Evolutionary conservation across 2,888 invertebrate species (phyloP).

Genomic region (Rotaria sp.): DNA sequence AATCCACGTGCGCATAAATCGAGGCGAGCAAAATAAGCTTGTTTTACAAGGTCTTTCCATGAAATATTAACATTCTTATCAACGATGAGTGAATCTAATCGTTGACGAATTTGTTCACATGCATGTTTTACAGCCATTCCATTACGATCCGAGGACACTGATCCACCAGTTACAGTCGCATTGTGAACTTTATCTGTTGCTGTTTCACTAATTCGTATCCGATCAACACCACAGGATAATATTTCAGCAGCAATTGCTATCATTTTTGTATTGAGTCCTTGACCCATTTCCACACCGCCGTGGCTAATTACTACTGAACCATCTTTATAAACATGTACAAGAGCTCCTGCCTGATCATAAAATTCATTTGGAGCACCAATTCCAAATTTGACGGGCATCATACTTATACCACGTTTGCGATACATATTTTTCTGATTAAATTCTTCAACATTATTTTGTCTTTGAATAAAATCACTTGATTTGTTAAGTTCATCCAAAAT

Average conservation of each 20-base stretch:
- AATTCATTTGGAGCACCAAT: constrained; percentile 44
- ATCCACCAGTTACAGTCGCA: constrained; percentile 48
- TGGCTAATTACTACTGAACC: constrained; percentile 55
- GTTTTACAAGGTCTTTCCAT: constrained; percentile 70
- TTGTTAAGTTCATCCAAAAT: constrained; percentile 53
- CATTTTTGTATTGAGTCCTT: constrained; percentile 48
- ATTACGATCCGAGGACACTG: constrained; percentile 50
- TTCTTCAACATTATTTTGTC: constrained; percentile 46
- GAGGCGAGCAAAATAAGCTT: constrained; percentile 33
- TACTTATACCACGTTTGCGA: constrained; percentile 48
- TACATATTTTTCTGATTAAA: constrained; percentile 53
- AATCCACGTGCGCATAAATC: constrained; percentile 29
- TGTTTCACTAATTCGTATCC: constrained; percentile 48
- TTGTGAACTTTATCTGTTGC: too few species aligned
- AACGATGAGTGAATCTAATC: constrained; percentile 66
- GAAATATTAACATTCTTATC: constrained; percentile 63
- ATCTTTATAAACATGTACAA: constrained; percentile 45
- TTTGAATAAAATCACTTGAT: constrained; percentile 46
- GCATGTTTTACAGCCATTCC: constrained; percentile 61
- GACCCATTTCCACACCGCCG: constrained; percentile 49
- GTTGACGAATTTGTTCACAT: constrained; percentile 66
- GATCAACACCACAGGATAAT: constrained; percentile 46
- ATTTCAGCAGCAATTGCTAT: constrained; percentile 49
- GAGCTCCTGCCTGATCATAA: constrained; percentile 58
- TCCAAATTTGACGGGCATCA: constrained; percentile 47